A percentile compares a stretch with the other conserved stretches of the same genome.
Evolutionary conservation across 1,140 invertebrate genomes (phyloP).

Genomic region (Trichonephila inaurata): DNA sequence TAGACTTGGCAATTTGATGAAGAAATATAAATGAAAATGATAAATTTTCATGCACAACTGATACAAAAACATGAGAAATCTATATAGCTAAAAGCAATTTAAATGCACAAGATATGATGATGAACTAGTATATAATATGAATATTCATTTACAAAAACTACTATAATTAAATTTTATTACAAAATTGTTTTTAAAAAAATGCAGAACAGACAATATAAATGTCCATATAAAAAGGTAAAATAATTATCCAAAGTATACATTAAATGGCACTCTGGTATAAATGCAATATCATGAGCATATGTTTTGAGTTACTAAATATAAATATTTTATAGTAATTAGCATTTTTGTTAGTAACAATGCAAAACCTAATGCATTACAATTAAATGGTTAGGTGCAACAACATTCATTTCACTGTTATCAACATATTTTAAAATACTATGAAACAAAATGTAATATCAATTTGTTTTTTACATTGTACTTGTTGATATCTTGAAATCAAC

Average conservation of each 20-base stretch:
- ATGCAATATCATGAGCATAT: constrained; percentile 52
- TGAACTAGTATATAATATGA: background rate
- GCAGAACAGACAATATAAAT: background rate
- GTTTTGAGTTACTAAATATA: background rate
- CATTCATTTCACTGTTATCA: background rate
- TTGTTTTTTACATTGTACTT: background rate
- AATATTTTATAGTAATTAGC: background rate
- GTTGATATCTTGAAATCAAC: background rate
- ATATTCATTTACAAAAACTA: background rate
- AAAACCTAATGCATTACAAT: background rate
- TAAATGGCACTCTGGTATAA: constrained; percentile 63
- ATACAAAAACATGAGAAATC: no score
- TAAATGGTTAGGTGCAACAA: constrained; percentile 1
- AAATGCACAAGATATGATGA: background rate
- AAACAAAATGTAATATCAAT: background rate
- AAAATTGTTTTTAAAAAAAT: background rate
- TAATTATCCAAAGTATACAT: background rate
- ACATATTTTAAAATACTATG: background rate
- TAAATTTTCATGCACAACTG: no score
- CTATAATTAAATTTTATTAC: background rate
- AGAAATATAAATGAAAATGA: no score
- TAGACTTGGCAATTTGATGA: background rate
- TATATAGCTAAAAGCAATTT: background rate
- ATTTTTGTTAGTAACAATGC: background rate
- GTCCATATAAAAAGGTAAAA: background rate